Evolutionary conservation across 2,888 invertebrate species (phyloP), one percentile per base, ranked within the genome.

Genomic region (Branchellion lobata): DNA sequence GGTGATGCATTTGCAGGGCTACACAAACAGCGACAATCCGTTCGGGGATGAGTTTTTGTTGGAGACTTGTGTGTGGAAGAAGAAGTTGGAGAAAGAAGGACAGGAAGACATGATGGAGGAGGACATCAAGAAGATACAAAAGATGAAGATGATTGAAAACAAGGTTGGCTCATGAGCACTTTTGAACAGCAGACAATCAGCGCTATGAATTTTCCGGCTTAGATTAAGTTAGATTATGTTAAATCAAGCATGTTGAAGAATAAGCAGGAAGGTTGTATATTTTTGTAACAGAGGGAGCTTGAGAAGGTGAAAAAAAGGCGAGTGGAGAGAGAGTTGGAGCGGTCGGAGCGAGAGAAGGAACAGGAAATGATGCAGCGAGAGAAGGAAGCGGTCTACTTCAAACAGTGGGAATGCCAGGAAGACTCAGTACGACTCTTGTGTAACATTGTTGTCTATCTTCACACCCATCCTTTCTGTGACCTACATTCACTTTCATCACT

Each of bases 1-100:
- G n/a, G n/a, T n/a, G n/a, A n/a, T n/a, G n/a, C n/a, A n/a, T n/a
- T 27, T 8, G 34, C 47, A 87, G 87, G 95, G 95, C 85, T 99
- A 98, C 86, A 97, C 98, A 0, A 96, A 99, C 87, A 93, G 94
- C 77, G 97, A 99, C 88, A 99, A 99, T 89, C 99, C 99, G 0
- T 99, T 98, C 87, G 98, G 98, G 0, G 99, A 99, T 90, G 94
- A 94, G 0, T 95, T 95, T 84, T 90, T 99, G 57, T 91, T 96
- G 3, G 93, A 96, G 47, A 94, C 95, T 0, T 99, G 99, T 88
- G 77, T 77, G n/a, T 77, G 77, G 99, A 90, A 90, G 31, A 98
- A 98, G 88, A 99, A 99, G 87, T 89, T 97, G 73, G 93, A 96
- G 80, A 94, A 95, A 85, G 95, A 97, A 85, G 99, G 98, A 0